phyloP scores from a whole-genome alignment of 2,888 invertebrate species.

The Phortica magna region DNA sequence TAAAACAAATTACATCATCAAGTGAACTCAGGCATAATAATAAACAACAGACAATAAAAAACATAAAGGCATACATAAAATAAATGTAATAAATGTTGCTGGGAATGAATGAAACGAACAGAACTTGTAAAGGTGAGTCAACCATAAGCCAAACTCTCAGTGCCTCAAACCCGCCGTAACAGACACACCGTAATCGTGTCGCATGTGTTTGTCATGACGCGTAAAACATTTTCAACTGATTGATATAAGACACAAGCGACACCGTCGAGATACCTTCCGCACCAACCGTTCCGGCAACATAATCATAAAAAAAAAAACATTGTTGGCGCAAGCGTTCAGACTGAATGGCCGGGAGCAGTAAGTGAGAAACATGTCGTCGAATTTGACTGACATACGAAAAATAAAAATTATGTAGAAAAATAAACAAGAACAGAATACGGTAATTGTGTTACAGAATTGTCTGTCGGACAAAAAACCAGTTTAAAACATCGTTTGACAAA shows the following conservation, averaged over 20 bases:
- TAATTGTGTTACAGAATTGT: no score
- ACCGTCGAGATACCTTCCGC: not conserved
- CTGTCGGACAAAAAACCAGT: no score
- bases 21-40: slow-evolving; percentile 61
- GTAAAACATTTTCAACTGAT: slow-evolving; percentile 28
- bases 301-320: not conserved
- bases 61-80: slow-evolving; percentile 68
- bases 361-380: no score
- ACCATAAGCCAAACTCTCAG: not conserved
- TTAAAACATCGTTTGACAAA: no score
- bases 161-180: not conserved
- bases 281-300: not conserved
- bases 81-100: slow-evolving; percentile 70
- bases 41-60: slow-evolving; percentile 62
- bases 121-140: not conserved
- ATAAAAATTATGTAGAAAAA: no score
- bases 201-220: slow-evolving; percentile 23
- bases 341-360: no score
- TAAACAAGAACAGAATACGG: no score
- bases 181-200: slow-evolving; percentile 6
- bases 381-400: no score
- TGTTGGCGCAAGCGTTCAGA: no score
- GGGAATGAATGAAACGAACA: slow-evolving; percentile 56
- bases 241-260: slow-evolving; percentile 16
- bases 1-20: slow-evolving; percentile 16